Evolutionary conservation across 2,113 vertebrate genomes (phyloP).

Genomic region (Toxotes jaculatrix): DNA sequence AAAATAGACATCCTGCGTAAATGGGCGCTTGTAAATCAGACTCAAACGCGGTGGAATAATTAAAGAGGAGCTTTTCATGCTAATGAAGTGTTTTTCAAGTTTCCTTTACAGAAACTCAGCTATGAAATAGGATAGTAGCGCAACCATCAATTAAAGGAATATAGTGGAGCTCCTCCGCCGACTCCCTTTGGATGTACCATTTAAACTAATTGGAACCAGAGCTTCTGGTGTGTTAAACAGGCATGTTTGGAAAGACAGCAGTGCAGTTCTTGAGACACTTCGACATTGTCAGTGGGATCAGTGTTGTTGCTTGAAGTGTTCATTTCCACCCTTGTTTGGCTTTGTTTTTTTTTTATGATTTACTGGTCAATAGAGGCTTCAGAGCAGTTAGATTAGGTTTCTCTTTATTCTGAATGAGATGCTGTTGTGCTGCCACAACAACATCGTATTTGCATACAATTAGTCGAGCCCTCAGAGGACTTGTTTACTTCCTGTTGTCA

Average conservation of each 20-base stretch:
- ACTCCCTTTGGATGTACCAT: constrained; percentile 67
- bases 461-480: neutral
- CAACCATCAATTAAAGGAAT: constrained; percentile 74
- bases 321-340: constrained; percentile 33
- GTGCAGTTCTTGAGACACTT: constrained; percentile 56
- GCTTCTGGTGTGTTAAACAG: constrained; percentile 64
- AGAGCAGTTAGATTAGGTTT: constrained; percentile 28
- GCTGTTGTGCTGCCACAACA: constrained; percentile 31
- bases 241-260: constrained; percentile 64
- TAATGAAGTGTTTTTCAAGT: constrained; percentile 76
- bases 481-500: constrained; percentile 24
- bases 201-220: constrained; percentile 79
- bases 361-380: constrained; percentile 50
- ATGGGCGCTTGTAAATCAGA: constrained; percentile 49
- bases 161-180: constrained; percentile 51
- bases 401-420: constrained; percentile 33
- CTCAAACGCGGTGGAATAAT: constrained; percentile 55
- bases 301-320: constrained; percentile 38
- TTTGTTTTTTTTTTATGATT: constrained; percentile 31
- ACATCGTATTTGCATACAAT: constrained; percentile 8
- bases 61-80: constrained; percentile 65
- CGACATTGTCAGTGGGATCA: constrained; percentile 52
- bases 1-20: constrained; percentile 60
- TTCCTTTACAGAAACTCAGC: constrained; percentile 54
- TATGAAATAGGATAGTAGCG: constrained; percentile 75